A percentile compares a stretch with the other conserved stretches of the same genome.
Evolutionary conservation across 2,113 vertebrate genomes (phyloP).

Genomic region (Lutjanus erythropterus): DNA sequence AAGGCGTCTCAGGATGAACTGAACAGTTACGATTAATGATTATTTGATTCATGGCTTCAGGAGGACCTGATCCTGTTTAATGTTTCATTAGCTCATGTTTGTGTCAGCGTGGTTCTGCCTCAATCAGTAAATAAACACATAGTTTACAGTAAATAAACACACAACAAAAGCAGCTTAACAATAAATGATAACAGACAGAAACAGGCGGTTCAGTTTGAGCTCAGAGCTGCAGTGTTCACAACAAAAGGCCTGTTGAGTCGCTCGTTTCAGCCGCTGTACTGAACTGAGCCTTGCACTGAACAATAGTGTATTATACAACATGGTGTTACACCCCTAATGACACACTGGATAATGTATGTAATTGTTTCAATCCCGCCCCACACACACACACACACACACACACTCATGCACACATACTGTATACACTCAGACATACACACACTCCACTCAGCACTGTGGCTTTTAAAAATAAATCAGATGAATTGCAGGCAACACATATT

Average conservation of each 20-base stretch:
- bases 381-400: background rate
- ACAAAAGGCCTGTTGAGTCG: slow-evolving; percentile 21
- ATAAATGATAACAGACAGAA: background rate
- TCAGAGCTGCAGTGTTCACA: slow-evolving; percentile 3
- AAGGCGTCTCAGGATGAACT: background rate
- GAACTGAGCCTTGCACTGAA: slow-evolving; percentile 29
- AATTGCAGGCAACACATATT: background rate
- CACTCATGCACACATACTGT: background rate
- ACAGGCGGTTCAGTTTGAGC: background rate
- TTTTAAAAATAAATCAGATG: background rate
- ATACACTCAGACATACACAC: too few relatives aligned
- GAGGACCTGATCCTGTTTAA: background rate
- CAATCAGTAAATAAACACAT: too few relatives aligned
- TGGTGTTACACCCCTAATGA: slow-evolving; percentile 6
- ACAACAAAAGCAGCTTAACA: slow-evolving; percentile 1
- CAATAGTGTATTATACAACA: slow-evolving; percentile 17
- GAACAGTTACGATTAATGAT: background rate
- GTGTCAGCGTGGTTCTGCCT: background rate
- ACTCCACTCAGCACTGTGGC: background rate
- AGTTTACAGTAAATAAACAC: slow-evolving; percentile 27
- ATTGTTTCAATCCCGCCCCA: background rate
- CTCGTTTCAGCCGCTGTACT: slow-evolving; percentile 7
- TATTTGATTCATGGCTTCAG: background rate
- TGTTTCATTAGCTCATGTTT: background rate
- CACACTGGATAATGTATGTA: background rate